phyloP scores from a whole-genome alignment of 1,140 invertebrate genomes.

The Tetragonula clypearis region DNA sequence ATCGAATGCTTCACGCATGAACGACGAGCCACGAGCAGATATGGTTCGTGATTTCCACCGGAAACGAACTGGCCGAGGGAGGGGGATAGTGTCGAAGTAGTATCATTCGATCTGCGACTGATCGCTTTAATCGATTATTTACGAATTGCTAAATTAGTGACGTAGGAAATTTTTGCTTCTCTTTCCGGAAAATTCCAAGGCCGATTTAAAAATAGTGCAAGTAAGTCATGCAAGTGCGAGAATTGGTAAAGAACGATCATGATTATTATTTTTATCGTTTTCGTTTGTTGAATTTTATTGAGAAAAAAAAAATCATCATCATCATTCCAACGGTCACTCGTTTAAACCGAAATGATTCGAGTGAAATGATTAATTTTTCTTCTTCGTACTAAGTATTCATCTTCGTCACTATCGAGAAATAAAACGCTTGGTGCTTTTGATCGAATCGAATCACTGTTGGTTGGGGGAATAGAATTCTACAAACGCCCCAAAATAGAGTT shows the following conservation, averaged over 20 bases:
- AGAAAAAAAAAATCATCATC: too few relatives aligned
- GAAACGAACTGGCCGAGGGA: slow-evolving; percentile 61
- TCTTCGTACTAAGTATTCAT: too few relatives aligned
- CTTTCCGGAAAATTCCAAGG: neutral
- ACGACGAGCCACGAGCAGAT: slow-evolving; percentile 56
- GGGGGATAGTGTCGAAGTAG: slow-evolving; percentile 31
- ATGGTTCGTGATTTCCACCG: slow-evolving; percentile 63
- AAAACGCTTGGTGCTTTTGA: neutral
- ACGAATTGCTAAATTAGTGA: too few relatives aligned
- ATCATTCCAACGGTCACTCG: neutral
- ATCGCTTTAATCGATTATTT: slow-evolving; percentile 22
- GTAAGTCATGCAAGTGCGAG: neutral
- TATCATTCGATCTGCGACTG: neutral
- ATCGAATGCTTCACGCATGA: slow-evolving; percentile 69
- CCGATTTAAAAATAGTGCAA: neutral
- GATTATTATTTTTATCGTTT: neutral
- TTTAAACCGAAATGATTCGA: neutral
- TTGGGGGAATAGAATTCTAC: neutral
- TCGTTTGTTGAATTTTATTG: neutral
- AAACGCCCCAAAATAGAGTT: neutral
- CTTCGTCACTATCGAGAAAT: too few relatives aligned
- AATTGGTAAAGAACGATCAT: neutral
- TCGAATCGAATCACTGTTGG: neutral
- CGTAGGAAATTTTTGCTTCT: neutral
- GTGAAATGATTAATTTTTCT: neutral